Evolutionary conservation across 2,797 vertebrate genomes (phyloP), one percentile per base, ranked within the genome.

Genomic region (Acanthis flammea): DNA sequence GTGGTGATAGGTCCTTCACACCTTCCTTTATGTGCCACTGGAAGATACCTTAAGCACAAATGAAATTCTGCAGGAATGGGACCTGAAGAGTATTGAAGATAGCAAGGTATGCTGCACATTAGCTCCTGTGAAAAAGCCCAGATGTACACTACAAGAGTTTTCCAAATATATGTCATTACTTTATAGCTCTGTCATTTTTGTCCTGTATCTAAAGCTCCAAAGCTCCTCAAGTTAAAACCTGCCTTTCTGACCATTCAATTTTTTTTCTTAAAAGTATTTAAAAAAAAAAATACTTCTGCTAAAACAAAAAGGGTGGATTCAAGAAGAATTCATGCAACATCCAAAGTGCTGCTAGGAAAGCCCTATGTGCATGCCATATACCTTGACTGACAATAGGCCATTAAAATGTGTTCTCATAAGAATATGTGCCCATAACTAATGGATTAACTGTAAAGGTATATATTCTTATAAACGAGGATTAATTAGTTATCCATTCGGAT

Each of bases 391-490:
- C 96, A 97, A 86, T 39, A 95, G 92, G 93, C 95, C 95, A 97
- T 97, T 97, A 97, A 95, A 92, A 97, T 96, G 92, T 95, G 92
- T 97, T 93, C 96, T 97, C 94, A 95, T 96, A 96, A 91, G 94
- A 97, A 63, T 94, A 96, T 92, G 95, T 62, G 87, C 87, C 92
- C 89, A 80, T 96, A 97, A 92, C 76, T 97, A 97, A 97, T 97
- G 90, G 94, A 95, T 94, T 97, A 97, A 94, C 87, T 90, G 78
- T 80, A 97, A 97, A 97, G 95, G 93, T 97, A 94, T 97, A 97
- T 93, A 81, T 90, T 97, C 96, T 88, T 96, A 93, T 66, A 96
- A 94, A 90, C 12, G 44, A 97, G 83, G 93, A 96, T 95, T 97
- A 97, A 97, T 97, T 97, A 97, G 82, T 92, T 94, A 96, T 92